Conservation (phyloP, 2,888 invertebrate species). For the Stenolophus ochropezus region DNA sequence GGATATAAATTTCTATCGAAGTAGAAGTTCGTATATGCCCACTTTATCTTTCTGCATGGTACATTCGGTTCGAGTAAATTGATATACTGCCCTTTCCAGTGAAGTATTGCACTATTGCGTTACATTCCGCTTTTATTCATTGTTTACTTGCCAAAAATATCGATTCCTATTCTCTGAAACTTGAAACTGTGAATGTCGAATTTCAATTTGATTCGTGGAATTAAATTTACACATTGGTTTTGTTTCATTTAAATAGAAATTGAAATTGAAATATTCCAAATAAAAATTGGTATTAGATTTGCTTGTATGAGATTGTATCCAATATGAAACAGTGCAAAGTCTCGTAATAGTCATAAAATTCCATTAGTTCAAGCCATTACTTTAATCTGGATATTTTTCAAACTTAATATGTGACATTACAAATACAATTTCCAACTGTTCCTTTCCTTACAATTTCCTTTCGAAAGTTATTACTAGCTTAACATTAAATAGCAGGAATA, state of each 20-base stretch:
- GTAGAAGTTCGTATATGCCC: background rate
- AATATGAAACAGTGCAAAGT: constrained; percentile 30
- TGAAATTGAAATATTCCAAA: background rate
- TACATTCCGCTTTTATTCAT: constrained; percentile 7
- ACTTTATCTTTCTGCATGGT: constrained; percentile 17
- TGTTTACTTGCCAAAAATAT: background rate
- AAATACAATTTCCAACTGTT: constrained; percentile 30
- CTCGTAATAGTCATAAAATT: constrained; percentile 30
- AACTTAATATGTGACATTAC: constrained; percentile 27
- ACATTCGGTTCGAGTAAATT: constrained; percentile 11
- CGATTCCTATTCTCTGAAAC: constrained; percentile 5
- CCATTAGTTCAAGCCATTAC: constrained; percentile 22
- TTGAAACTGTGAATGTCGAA: background rate
- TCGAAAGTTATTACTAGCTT: no score
- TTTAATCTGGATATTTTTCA: constrained; percentile 35
- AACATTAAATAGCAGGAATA: no score
- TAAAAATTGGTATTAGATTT: no score
- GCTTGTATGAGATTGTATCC: constrained; percentile 19
- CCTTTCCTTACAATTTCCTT: background rate
- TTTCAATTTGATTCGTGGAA: background rate
- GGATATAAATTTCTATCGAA: background rate
- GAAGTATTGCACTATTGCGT: background rate
- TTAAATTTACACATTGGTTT: constrained; percentile 18
- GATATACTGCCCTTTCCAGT: constrained; percentile 4
- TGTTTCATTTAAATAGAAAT: constrained; percentile 9